Evolutionary conservation across 2,113 vertebrate genomes (phyloP).

Genomic region (Danionella cerebrum): DNA sequence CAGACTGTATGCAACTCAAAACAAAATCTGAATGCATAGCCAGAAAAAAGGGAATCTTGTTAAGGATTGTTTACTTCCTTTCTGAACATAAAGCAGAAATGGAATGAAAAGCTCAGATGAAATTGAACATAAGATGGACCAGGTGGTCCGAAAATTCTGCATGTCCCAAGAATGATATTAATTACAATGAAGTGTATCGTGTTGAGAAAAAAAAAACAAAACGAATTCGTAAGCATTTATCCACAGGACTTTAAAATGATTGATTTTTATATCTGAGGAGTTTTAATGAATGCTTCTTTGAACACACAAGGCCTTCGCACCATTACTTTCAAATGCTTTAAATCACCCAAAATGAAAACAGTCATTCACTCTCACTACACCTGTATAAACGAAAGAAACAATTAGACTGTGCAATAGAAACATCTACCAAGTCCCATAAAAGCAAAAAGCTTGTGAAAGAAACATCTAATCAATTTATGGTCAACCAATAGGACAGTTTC

Average conservation of each 20-base stretch:
- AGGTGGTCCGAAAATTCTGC: slow-evolving; percentile 44
- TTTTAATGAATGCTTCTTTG: neutral
- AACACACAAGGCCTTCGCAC: neutral
- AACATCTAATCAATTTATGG: too few relatives aligned
- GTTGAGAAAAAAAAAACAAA: too few relatives aligned
- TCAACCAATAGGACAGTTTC: too few relatives aligned
- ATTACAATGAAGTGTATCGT: too few relatives aligned
- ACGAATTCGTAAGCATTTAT: too few relatives aligned
- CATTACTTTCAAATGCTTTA: neutral
- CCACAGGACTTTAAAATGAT: too few relatives aligned
- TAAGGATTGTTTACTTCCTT: neutral
- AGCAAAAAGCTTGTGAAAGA: too few relatives aligned
- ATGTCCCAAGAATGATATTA: too few relatives aligned
- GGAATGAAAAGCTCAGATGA: neutral
- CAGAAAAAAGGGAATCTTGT: neutral
- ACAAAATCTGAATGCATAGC: neutral
- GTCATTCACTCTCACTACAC: neutral
- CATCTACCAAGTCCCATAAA: too few relatives aligned
- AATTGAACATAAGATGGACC: too few relatives aligned
- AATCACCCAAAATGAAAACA: neutral
- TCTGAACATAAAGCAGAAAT: neutral
- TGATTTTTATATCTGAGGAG: too few relatives aligned
- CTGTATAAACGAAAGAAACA: neutral
- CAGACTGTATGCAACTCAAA: slow-evolving; percentile 33
- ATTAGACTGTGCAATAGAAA: too few relatives aligned